phyloP scores from a whole-genome alignment of 64 coral and sea anemone genomes.

The Actinia equina region DNA sequence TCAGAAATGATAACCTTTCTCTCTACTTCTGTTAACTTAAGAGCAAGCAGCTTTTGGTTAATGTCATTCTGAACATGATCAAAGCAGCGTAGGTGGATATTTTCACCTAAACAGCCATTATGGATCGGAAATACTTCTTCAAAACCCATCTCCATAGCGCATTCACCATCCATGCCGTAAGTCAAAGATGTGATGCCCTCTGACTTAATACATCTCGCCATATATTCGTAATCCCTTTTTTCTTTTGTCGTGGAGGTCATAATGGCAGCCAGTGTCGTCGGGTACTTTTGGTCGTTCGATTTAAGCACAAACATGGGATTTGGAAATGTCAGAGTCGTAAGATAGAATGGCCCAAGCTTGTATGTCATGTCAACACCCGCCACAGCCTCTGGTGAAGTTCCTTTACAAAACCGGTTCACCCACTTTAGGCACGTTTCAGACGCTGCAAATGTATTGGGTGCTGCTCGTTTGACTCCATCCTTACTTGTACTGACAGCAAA shows the following conservation, averaged over 20 bases:
- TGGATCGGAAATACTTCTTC: constrained; percentile 24
- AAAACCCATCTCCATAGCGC: constrained; percentile 46
- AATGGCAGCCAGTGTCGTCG: constrained; percentile 47
- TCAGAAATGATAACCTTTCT: not conserved
- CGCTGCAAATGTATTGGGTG: constrained; percentile 31
- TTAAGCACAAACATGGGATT: constrained; percentile 57
- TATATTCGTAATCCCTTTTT: constrained; percentile 28
- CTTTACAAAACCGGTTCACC: constrained; percentile 36
- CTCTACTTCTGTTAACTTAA: not conserved
- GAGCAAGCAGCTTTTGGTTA: not conserved
- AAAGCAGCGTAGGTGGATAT: constrained; percentile 54
- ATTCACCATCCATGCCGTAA: constrained; percentile 53
- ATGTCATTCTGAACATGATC: constrained; percentile 46
- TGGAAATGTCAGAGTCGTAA: constrained; percentile 43
- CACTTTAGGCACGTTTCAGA: constrained; percentile 23
- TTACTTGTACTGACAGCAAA: not conserved
- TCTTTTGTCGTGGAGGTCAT: constrained; percentile 36
- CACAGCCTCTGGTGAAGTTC: not conserved
- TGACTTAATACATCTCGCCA: constrained; percentile 25
- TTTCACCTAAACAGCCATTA: not conserved
- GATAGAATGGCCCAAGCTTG: constrained; percentile 48
- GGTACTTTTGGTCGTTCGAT: constrained; percentile 36
- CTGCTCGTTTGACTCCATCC: constrained; percentile 22
- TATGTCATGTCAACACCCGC: constrained; percentile 55
- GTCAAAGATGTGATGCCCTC: not conserved